Conservation (phyloP, 1,140 invertebrate genomes). For the Agrilus planipennis region DNA sequence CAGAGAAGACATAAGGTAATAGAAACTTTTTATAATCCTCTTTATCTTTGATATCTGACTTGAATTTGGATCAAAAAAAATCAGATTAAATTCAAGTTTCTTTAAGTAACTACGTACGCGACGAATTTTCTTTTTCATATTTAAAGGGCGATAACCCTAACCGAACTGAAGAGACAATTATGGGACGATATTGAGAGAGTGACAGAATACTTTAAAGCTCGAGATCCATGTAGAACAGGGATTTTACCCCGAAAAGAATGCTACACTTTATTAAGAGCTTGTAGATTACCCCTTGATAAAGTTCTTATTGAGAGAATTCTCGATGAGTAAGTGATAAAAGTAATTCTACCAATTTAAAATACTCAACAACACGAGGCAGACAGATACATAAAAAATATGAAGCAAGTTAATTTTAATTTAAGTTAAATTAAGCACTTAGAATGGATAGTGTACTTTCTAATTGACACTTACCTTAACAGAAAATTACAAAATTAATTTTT, state of each 20-base stretch:
- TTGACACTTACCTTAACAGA: constrained; percentile 7
- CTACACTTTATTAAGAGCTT: constrained; percentile 49
- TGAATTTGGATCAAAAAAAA: too few relatives aligned
- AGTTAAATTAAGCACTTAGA: not conserved
- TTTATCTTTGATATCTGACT: too few relatives aligned
- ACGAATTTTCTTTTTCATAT: constrained; percentile 9
- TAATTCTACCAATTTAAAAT: not conserved
- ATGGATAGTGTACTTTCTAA: not conserved
- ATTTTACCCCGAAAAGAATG: constrained; percentile 41
- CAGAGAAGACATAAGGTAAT: constrained; percentile 24
- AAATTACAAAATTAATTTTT: too few relatives aligned
- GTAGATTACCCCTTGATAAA: constrained; percentile 49
- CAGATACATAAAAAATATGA: not conserved
- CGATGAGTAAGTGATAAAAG: constrained; percentile 43
- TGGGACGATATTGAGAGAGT: constrained; percentile 57
- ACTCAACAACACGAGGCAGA: not conserved
- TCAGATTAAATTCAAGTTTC: too few relatives aligned
- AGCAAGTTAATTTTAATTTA: not conserved
- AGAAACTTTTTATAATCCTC: too few relatives aligned
- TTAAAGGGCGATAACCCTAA: constrained; percentile 46
- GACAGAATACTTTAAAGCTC: constrained; percentile 48
- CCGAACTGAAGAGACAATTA: constrained; percentile 50
- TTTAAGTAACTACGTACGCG: not conserved
- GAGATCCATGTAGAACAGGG: constrained; percentile 45
- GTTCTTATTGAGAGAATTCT: constrained; percentile 57